A percentile compares a stretch with the other conserved stretches of the same genome.
Conservation (phyloP, 92 coral and sea anemone genomes). For the Epizoanthus stellaris region DNA sequence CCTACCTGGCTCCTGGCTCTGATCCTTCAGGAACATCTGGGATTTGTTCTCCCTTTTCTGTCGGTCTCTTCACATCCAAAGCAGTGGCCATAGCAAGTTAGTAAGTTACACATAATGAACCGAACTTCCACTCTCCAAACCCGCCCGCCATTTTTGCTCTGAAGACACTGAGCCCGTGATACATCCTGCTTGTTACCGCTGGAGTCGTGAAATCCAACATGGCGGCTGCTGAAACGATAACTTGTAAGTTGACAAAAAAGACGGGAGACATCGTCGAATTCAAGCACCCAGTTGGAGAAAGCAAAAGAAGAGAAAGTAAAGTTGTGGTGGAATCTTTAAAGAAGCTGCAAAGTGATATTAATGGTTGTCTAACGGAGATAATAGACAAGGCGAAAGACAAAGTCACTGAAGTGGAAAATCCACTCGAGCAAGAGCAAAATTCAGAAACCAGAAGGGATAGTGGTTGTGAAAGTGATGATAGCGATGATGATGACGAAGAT, state of each 20-base stretch:
- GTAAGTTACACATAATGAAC: constrained; percentile 9
- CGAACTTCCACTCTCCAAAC: background rate
- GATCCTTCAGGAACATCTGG: constrained; percentile 51
- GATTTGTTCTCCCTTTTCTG: constrained; percentile 39
- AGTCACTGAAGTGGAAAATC: too few species aligned
- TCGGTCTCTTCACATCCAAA: constrained; percentile 25
- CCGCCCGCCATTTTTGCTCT: constrained; percentile 46
- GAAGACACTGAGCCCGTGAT: constrained; percentile 33
- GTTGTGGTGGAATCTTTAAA: constrained; percentile 11
- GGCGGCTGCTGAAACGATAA: background rate
- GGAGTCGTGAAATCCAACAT: background rate
- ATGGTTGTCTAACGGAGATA: constrained; percentile 8
- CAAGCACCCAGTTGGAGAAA: constrained; percentile 21
- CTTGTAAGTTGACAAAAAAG: constrained; percentile 7
- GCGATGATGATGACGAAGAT: too few species aligned
- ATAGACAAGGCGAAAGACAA: constrained; percentile 7
- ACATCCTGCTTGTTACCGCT: constrained; percentile 10
- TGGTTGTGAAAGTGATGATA: too few species aligned
- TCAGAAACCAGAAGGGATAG: too few species aligned
- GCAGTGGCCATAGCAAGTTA: constrained; percentile 39
- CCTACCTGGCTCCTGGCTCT: constrained; percentile 42
- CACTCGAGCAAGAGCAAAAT: too few species aligned
- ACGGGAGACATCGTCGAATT: constrained; percentile 33
- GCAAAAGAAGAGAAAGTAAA: constrained; percentile 4
- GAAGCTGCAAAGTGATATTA: constrained; percentile 19